Conservation (phyloP, 2,888 invertebrate genomes). For the Craniophora ligustri region DNA sequence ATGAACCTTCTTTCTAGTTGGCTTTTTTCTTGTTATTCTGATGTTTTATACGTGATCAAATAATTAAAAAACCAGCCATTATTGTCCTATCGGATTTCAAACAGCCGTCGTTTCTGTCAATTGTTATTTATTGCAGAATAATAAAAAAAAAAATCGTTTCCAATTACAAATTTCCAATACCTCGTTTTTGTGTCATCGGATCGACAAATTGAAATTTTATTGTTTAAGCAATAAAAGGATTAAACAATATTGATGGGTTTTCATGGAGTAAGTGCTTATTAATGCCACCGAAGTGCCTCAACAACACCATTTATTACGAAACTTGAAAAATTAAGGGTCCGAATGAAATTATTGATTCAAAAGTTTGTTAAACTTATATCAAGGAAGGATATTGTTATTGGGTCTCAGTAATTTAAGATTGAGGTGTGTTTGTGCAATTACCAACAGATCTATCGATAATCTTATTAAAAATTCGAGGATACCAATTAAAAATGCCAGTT, state of each 20-base stretch:
- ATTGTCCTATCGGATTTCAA: not conserved
- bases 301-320: slow-evolving; percentile 45
- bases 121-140: slow-evolving; percentile 18
- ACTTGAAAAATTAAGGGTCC: slow-evolving; percentile 28
- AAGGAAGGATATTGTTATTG: too few species aligned
- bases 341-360: slow-evolving; percentile 26
- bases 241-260: slow-evolving; percentile 59
- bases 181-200: slow-evolving; percentile 46
- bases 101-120: slow-evolving; percentile 1
- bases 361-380: slow-evolving; percentile 8
- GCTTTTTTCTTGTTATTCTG: too few species aligned
- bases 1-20: too few species aligned
- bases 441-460: too few species aligned
- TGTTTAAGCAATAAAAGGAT: slow-evolving; percentile 58
- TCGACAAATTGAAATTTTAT: slow-evolving; percentile 59
- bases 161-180: slow-evolving; percentile 38
- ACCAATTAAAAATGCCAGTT: too few species aligned
- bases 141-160: slow-evolving; percentile 28
- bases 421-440: too few species aligned
- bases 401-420: too few species aligned
- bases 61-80: not conserved
- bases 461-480: too few species aligned
- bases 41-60: not conserved
- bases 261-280: slow-evolving; percentile 50
- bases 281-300: slow-evolving; percentile 42